Conservation (phyloP, 2,113 vertebrate genomes). For the Cynoglossus semilaevis region DNA sequence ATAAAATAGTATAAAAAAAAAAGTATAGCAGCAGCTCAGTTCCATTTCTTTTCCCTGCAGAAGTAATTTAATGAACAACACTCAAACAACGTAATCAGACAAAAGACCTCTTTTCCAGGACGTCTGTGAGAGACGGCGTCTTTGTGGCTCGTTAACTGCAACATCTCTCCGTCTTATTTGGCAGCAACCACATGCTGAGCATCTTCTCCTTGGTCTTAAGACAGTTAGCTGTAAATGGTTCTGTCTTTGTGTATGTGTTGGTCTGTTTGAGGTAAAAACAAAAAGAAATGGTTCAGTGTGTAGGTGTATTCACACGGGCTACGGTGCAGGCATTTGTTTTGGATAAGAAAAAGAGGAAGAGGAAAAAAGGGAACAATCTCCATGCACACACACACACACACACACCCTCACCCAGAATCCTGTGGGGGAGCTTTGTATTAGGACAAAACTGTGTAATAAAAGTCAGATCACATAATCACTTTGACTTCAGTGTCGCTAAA, state of each 20-base stretch:
- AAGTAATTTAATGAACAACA: too few relatives aligned
- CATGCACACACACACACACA: constrained; percentile 25
- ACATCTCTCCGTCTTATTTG: constrained; percentile 46
- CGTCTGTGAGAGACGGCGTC: constrained; percentile 29
- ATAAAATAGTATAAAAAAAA: too few relatives aligned
- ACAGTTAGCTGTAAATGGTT: constrained; percentile 38
- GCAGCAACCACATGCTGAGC: constrained; percentile 44
- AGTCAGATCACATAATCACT: constrained; percentile 69
- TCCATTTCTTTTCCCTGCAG: too few relatives aligned
- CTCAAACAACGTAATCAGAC: too few relatives aligned
- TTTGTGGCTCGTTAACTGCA: constrained; percentile 59
- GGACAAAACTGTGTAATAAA: constrained; percentile 69
- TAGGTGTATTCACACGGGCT: constrained; percentile 39
- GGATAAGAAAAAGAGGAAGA: constrained; percentile 17
- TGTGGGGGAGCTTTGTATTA: constrained; percentile 65
- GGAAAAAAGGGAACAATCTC: constrained; percentile 5
- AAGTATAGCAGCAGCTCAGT: too few relatives aligned
- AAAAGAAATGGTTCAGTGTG: constrained; percentile 37
- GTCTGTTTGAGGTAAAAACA: constrained; percentile 18
- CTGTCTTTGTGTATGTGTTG: constrained; percentile 11
- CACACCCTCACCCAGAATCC: constrained; percentile 50
- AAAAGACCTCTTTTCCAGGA: neutral
- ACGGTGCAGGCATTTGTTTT: constrained; percentile 33
- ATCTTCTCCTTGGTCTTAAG: constrained; percentile 28
- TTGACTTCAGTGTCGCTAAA: constrained; percentile 57